phyloP scores from a whole-genome alignment of 1,140 invertebrate genomes.

The Tetranychus cinnabarinus region DNA sequence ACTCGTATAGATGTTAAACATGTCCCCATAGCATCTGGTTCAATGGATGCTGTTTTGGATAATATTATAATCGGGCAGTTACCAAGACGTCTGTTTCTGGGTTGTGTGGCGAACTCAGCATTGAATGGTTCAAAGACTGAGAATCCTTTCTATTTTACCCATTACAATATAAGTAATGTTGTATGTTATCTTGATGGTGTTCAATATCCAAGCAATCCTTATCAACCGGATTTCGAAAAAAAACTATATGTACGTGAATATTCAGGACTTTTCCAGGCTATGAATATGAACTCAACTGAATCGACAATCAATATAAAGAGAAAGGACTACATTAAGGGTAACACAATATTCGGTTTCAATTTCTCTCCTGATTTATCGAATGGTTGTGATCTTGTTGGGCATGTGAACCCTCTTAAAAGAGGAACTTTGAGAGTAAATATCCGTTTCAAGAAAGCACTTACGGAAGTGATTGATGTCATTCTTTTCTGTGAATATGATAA shows the following conservation, averaged over 20 bases:
- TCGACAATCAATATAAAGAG: too few species aligned
- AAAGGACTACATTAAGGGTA: too few species aligned
- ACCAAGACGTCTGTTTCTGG: constrained; percentile 7
- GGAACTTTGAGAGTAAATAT: too few species aligned
- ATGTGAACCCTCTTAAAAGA: too few species aligned
- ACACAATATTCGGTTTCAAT: not conserved
- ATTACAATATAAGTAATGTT: constrained; percentile 1
- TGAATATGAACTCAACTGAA: not conserved
- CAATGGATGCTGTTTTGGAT: constrained; percentile 8
- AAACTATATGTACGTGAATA: not conserved
- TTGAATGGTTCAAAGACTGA: constrained; percentile 3
- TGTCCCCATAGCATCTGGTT: constrained; percentile 7
- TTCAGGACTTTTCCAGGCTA: not conserved
- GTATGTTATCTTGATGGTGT: not conserved
- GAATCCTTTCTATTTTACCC: not conserved
- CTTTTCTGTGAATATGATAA: too few species aligned
- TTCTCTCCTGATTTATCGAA: not conserved
- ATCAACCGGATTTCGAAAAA: constrained; percentile 4
- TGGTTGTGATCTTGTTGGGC: too few species aligned
- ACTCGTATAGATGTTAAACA: constrained; percentile 10
- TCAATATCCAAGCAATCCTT: not conserved
- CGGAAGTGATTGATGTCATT: too few species aligned
- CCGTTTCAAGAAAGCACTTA: too few species aligned
- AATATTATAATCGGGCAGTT: constrained; percentile 8
- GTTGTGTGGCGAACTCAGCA: constrained; percentile 1